Evolutionary conservation across 2,888 invertebrate species (phyloP).

Genomic region (Lasiommata megera): DNA sequence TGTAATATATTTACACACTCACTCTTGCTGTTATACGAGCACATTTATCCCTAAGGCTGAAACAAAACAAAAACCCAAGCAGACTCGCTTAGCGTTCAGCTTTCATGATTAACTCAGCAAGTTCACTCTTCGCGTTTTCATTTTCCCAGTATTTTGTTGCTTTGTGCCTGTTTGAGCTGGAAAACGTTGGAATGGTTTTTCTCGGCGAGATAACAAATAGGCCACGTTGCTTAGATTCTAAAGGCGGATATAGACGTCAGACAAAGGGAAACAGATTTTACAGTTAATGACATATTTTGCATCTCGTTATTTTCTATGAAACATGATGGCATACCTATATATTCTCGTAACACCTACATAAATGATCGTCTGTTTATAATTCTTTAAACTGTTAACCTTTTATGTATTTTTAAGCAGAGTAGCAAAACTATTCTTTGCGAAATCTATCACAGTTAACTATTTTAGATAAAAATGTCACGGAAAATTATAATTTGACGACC

Average conservation of each 20-base stretch:
- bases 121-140: constrained; percentile 42
- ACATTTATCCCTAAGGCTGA: constrained; percentile 38
- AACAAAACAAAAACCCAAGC: constrained; percentile 49
- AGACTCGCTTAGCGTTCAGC: constrained; percentile 52
- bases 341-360: not conserved
- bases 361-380: no score
- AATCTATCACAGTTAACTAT: no score
- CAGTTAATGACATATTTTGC: constrained; percentile 1
- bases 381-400: no score
- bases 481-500: no score
- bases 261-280: constrained; percentile 8
- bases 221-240: constrained; percentile 61
- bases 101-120: constrained; percentile 60
- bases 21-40: constrained; percentile 37
- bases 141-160: constrained; percentile 42
- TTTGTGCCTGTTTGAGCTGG: constrained; percentile 32
- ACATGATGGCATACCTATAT: not conserved
- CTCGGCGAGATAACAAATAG: constrained; percentile 61
- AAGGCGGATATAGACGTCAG: constrained; percentile 45
- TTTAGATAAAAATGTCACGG: no score
- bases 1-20: constrained; percentile 39
- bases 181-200: constrained; percentile 40
- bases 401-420: no score
- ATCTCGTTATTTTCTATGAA: not conserved
- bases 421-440: no score